phyloP scores from a whole-genome alignment of 1,140 invertebrate genomes.

The Drosophila takahashii region DNA sequence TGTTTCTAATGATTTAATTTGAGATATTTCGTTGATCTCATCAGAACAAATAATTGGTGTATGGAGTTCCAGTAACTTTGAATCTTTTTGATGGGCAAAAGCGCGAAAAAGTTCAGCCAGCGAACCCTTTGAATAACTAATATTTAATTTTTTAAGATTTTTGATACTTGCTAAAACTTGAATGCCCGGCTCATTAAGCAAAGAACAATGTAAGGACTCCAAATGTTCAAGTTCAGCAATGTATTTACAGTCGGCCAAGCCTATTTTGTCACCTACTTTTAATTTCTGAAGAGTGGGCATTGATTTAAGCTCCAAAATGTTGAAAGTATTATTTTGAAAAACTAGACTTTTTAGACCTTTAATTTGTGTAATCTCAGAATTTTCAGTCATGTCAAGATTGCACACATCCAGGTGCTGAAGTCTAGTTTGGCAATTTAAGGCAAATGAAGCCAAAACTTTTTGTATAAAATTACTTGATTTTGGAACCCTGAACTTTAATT shows the following conservation, averaged over 20 bases:
- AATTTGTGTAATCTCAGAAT: not conserved
- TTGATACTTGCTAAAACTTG: not conserved
- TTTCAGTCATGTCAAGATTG: not conserved
- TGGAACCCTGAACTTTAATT: not conserved
- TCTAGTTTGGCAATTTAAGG: not conserved
- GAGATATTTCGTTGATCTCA: slow-evolving; percentile 1
- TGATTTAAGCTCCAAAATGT: not conserved
- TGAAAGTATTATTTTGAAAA: not conserved
- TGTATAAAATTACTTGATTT: not conserved
- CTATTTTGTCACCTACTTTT: not conserved
- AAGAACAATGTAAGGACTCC: not conserved
- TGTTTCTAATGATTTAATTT: not conserved
- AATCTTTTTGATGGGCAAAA: not conserved
- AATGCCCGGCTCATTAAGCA: not conserved
- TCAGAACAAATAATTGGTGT: not conserved
- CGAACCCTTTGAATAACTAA: not conserved
- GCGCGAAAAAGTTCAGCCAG: not conserved
- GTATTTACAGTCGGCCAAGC: no score
- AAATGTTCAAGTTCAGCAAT: not conserved
- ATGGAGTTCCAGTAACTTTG: not conserved
- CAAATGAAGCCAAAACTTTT: not conserved
- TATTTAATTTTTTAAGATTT: not conserved
- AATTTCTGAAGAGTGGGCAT: not conserved
- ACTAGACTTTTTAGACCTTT: not conserved
- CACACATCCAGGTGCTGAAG: not conserved